A percentile compares a stretch with the other conserved stretches of the same genome.
Evolutionary conservation across 2,888 invertebrate species (phyloP).

Genomic region (Elaeidobius kamerunicus): DNA sequence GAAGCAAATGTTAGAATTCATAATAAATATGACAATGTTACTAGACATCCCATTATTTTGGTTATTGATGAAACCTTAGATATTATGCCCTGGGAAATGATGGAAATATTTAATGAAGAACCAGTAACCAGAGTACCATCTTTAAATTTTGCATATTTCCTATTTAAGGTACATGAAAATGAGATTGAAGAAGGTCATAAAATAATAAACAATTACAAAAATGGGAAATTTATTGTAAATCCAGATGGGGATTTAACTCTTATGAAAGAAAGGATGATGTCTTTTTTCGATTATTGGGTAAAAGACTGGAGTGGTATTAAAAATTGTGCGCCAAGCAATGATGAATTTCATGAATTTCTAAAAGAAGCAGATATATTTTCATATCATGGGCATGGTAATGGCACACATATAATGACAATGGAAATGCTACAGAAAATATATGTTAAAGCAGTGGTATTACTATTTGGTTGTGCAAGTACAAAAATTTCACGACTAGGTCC

Average conservation of each 20-base stretch:
- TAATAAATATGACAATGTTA: slow-evolving; percentile 11
- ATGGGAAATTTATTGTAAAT: slow-evolving; percentile 64
- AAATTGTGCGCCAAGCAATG: slow-evolving; percentile 53
- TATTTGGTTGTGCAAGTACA: slow-evolving; percentile 65
- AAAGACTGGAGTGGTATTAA: slow-evolving; percentile 50
- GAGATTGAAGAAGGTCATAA: slow-evolving; percentile 57
- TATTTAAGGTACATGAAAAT: slow-evolving; percentile 60
- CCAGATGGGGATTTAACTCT: slow-evolving; percentile 57
- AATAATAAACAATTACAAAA: slow-evolving; percentile 50
- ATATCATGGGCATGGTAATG: slow-evolving; percentile 69
- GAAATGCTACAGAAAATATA: slow-evolving; percentile 55
- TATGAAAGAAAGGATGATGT: slow-evolving; percentile 50
- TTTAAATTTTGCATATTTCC: slow-evolving; percentile 61
- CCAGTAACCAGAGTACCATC: slow-evolving; percentile 75
- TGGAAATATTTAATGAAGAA: slow-evolving; percentile 62
- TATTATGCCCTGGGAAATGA: slow-evolving; percentile 75
- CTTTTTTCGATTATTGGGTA: slow-evolving; percentile 53
- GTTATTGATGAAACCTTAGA: too few relatives aligned
- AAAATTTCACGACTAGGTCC: slow-evolving; percentile 49
- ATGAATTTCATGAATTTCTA: slow-evolving; percentile 54
- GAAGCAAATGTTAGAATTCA: slow-evolving; percentile 6
- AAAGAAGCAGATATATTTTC: slow-evolving; percentile 56
- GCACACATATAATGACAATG: slow-evolving; percentile 57
- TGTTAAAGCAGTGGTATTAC: slow-evolving; percentile 57
- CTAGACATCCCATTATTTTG: slow-evolving; percentile 44